Base-by-base conservation (phyloP, 2,888 invertebrate genomes). In the Onchidella celtica region DNA sequence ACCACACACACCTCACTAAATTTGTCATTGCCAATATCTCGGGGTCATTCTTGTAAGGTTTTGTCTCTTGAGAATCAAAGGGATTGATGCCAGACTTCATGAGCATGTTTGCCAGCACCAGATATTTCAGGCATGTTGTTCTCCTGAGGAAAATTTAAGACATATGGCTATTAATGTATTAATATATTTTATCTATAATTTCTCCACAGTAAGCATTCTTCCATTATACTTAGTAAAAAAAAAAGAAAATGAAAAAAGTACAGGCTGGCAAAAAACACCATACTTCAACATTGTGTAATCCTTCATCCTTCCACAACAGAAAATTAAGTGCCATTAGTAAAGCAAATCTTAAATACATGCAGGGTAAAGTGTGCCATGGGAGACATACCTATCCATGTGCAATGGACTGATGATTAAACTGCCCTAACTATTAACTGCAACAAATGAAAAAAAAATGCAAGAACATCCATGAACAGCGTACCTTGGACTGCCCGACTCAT, bases 1-100 rank as follows among this genome's bases (percentile, higher is more conserved):
- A n/a, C n/a, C n/a, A n/a, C n/a, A 55, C 84, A 83, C 87, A 94
- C 92, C 93, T 94, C 61, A 99, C 99, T 89, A 99, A 95, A 94
- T 99, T 98, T 6, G 99, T 99, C 99, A 99, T 99, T 24, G 99
- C 99, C 87, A 99, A 95, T 89, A 99, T 99, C 94, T 99, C 99
- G 0, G 99, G 98, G 94, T 99, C 99, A 93, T 99, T 99, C 94
- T 99, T 99, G 93, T 99, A 99, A 0, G 99, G 99, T 93, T 99
- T 99, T 0, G 99, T 99, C 94, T 99, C 99, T 95, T 99, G 99
- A 0, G 99, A 99, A 94, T 99, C 99, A 93, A 99, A 99, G 0
- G 99, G 99, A 94, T 99, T 99, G 86, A 99, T 99, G 57, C 98
- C 99, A 3, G 99, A 99, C 93, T 99, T 99, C 98, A 99, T 99